Evolutionary conservation across 2,888 invertebrate genomes (phyloP).

Genomic region (Limnephilus lunatus): DNA sequence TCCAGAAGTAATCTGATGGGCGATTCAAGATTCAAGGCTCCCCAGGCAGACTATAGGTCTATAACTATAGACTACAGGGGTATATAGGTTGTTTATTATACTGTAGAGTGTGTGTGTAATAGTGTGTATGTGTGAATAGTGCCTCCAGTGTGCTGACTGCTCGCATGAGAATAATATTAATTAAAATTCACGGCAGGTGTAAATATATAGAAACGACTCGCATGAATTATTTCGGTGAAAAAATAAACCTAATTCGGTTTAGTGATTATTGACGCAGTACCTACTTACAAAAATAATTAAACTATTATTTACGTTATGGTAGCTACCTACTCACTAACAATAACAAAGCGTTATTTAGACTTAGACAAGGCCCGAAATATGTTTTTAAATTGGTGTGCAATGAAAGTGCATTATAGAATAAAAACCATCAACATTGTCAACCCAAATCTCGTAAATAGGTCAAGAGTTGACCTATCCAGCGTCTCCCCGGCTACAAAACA

Average conservation of each 20-base stretch:
- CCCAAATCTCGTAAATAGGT: constrained; percentile 59
- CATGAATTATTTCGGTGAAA: not conserved
- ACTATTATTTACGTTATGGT: not conserved
- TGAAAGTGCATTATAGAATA: not conserved
- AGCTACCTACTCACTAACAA: not conserved
- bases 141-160: not conserved
- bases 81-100: not conserved
- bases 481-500: constrained; percentile 41
- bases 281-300: not conserved
- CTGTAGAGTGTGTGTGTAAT: not conserved
- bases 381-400: not conserved
- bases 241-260: not conserved
- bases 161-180: not conserved
- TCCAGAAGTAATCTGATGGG: not conserved
- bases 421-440: constrained; percentile 17
- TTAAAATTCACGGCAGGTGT: constrained; percentile 44
- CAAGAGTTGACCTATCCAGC: constrained; percentile 57
- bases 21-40: not conserved
- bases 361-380: not conserved
- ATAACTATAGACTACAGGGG: not conserved
- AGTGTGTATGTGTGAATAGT: not conserved
- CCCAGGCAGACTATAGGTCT: not conserved
- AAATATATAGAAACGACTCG: constrained; percentile 8
- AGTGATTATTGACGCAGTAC: not conserved
- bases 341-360: not conserved